These are phyloP conservation scores for Phaethon lepturus DNA, from an alignment of 2,113 vertebrate species.

Conservation along the genomic window DNA sequence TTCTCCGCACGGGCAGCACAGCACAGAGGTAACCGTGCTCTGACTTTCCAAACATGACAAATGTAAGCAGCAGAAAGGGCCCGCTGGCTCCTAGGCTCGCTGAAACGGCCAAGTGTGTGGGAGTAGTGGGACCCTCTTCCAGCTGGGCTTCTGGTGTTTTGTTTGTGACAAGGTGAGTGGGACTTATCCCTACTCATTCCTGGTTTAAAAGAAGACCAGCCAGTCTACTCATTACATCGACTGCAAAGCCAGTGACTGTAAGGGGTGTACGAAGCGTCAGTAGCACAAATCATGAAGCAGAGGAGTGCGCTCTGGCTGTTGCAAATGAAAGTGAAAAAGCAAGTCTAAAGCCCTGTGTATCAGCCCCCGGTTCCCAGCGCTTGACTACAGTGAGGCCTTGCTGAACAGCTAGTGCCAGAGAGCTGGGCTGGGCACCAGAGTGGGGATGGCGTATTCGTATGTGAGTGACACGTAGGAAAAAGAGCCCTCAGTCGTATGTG, in stretches of 20 bases:
- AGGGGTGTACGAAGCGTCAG: background rate
- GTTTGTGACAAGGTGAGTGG: background rate
- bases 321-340: background rate
- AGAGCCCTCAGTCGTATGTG: background rate
- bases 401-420: background rate
- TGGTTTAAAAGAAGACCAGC: background rate
- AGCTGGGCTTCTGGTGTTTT: background rate
- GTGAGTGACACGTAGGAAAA: background rate
- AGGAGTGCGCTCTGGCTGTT: background rate
- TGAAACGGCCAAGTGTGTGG: background rate
- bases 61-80: background rate
- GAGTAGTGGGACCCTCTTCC: background rate
- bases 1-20: accelerated
- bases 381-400: background rate
- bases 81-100: background rate
- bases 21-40: background rate
- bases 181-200: background rate
- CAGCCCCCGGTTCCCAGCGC: background rate
- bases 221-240: accelerated
- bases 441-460: accelerated
- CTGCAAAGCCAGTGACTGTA: background rate
- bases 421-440: background rate
- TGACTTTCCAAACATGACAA: background rate
- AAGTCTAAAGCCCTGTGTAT: too few relatives aligned
- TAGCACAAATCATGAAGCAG: background rate